Evolutionary conservation across 2,113 vertebrate genomes (phyloP), one percentile per base, ranked within the genome.

Genomic region (Cephalopterus ornatus): DNA sequence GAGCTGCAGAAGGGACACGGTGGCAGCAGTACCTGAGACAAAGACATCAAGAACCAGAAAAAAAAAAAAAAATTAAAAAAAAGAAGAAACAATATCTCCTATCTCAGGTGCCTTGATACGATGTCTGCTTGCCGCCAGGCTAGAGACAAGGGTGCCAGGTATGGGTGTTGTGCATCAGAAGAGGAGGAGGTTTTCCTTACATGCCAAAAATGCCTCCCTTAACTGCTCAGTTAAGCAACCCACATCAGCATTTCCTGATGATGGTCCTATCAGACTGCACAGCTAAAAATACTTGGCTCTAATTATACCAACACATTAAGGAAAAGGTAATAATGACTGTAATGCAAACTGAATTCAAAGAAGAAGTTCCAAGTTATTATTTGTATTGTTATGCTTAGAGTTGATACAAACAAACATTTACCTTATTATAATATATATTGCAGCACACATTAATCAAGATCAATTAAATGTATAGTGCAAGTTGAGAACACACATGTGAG

Each of bases 261-360:
- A 80, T 81, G 9, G 2, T 41, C 88, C 94, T 94, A 94, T 92
- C 75, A 96, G 93, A 94, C 65, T 42, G 50, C 81, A 67, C 47
- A 79, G 92, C 30, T 89, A 68, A 79, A 95, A 89, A 93, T 56
- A 85, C 52, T 72, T 73, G 5, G 82, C 91, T 93, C 77, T 55
- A 84, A 70, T 76, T 91, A 63, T 4, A 91, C 37, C 84, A 88
- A 85, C 92, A 89, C 87, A 89, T 92, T 89, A 96, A 95, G 91
- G 88, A 92, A 95, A 90, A 93, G 71, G 74, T 85, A 89, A 76
- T 94, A 93, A 93, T 85, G 63, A 87, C 67, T 95, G 93, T 50
- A 96, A 96, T 92, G 95, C 95, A 94, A 97, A 95, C 75, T 70
- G 88, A 96, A 96, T 96, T 96, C 88, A 96, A 96, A 97, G 88